Percentiles rank a stretch among this genome's conserved stretches.
These are phyloP conservation scores for Danio jaintianensis DNA, from an alignment of 2,797 vertebrate species.

Conservation along the genomic window DNA sequence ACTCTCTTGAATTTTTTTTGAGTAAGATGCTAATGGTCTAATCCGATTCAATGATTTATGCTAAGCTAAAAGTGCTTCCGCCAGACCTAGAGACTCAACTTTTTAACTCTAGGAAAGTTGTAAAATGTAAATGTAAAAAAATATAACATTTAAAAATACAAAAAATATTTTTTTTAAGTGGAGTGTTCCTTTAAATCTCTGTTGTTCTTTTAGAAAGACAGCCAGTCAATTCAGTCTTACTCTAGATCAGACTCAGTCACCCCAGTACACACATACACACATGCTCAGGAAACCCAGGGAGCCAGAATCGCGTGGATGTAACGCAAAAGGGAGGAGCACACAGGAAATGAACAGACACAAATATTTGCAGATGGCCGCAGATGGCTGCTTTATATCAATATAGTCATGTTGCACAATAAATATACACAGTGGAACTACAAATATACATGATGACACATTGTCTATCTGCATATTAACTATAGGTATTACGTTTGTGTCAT, in stretches of 20 bases:
- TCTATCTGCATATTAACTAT: neutral
- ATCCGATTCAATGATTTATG: no score
- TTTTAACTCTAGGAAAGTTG: no score
- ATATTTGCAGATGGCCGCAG: constrained; percentile 44
- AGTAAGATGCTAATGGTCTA: no score
- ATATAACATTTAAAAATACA: no score
- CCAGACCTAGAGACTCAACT: no score
- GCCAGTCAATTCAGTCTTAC: neutral
- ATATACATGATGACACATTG: neutral
- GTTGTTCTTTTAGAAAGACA: neutral
- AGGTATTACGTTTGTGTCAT: neutral
- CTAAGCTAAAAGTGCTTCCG: no score
- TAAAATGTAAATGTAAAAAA: no score
- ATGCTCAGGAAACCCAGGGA: constrained; percentile 67
- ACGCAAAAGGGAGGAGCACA: constrained; percentile 64
- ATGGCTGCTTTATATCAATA: constrained; percentile 10
- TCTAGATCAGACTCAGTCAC: neutral
- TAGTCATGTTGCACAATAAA: neutral
- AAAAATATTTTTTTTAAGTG: no score
- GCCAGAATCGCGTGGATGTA: constrained; percentile 63
- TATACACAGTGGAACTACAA: neutral
- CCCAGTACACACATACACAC: neutral
- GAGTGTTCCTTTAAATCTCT: neutral
- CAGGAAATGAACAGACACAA: constrained; percentile 52
- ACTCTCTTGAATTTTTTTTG: no score